Evolutionary conservation across 2,113 vertebrate species (phyloP), one percentile per base, ranked within the genome.

Genomic region (Gasterosteus nipponicus): DNA sequence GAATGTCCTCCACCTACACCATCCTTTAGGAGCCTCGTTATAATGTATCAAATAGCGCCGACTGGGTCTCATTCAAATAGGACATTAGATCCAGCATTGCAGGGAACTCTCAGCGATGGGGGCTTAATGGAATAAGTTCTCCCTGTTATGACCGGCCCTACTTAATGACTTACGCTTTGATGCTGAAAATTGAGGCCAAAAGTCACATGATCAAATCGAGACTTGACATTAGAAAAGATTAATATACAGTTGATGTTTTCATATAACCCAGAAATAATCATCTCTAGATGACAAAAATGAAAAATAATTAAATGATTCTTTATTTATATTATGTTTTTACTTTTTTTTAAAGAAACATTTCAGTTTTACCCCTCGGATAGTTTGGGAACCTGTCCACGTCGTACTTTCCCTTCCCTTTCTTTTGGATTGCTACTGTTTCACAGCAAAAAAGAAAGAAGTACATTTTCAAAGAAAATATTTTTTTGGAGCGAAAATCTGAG

Each of bases 1-100:
- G 68, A 85, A 75, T 65, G 54, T n/a, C 68, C 83, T 88, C 78
- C 72, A 81, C 89, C 84, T 69, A 74, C 63, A 72, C 26, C 71
- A 41, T 63, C 74, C 86, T 73, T 66, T 19, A 35, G 86, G 62
- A 82, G 85, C 69, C 69, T 89, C 78, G 87, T 89, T 86, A 87
- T 77, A 82, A 77, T 81, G 63, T 16, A 80, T 81, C 77, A 79
- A 67, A 70, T 72, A 81, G 81, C 26, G 53, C 73, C 85, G 74
- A 69, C 56, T 83, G 59, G 64, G 67, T 65, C 69, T 82, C 77
- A 63, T 78, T 88, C 80, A 70, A 59, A 73, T 62, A 54, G 64
- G 47, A 72, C 61, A 71, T 85, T 57, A 75, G 46, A 75, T 53
- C 26, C 38, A 70, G 64, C 39, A 26, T 3, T 16, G 59, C 59